Evolutionary conservation across 2,113 vertebrate species (phyloP).

Genomic region (Tetraodon nigroviridis): DNA sequence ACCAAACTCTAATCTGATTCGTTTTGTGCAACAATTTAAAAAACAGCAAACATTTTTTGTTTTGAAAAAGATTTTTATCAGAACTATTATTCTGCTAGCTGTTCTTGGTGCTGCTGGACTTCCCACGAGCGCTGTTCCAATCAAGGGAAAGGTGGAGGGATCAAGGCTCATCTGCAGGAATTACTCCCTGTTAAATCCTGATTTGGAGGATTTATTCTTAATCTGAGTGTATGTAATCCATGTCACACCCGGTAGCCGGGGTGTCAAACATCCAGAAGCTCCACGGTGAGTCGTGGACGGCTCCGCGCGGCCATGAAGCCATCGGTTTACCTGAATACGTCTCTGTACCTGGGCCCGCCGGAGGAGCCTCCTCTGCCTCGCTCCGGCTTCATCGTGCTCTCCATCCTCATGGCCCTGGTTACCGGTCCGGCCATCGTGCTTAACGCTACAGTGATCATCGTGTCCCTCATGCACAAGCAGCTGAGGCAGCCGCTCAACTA

Average conservation of each 20-base stretch:
- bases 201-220: conserved; percentile 64
- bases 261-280: conserved; percentile 19
- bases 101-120: background rate
- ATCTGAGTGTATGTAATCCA: conserved; percentile 48
- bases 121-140: conserved; percentile 37
- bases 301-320: conserved; percentile 31
- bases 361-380: conserved; percentile 60
- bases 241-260: conserved; percentile 14
- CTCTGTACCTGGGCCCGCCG: conserved; percentile 7
- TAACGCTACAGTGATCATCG: conserved; percentile 69
- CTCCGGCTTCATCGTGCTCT: conserved; percentile 62
- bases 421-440: conserved; percentile 65
- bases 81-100: too few species aligned
- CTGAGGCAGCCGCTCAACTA: conserved; percentile 73
- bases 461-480: conserved; percentile 71
- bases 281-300: background rate
- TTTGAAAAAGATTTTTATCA: too few species aligned
- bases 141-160: conserved; percentile 46
- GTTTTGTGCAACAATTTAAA: too few species aligned
- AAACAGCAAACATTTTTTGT: too few species aligned
- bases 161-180: conserved; percentile 57
- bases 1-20: too few species aligned
- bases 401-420: conserved; percentile 69
- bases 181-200: conserved; percentile 60
- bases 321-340: conserved; percentile 30